phyloP scores from a whole-genome alignment of 2,888 invertebrate species.

The Epirrhoe tristata region DNA sequence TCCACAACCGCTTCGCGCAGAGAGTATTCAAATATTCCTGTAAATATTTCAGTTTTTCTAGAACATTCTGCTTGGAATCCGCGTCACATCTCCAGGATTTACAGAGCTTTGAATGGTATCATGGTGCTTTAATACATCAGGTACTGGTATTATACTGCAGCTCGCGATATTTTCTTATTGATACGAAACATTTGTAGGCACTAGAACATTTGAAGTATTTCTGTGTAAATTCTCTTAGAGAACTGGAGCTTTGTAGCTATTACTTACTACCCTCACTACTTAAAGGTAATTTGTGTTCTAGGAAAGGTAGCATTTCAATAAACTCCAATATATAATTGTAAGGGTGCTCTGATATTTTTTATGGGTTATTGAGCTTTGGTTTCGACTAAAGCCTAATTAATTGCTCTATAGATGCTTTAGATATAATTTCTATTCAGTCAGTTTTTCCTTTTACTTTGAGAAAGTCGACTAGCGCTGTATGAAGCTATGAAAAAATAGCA shows the following conservation, averaged over 20 bases:
- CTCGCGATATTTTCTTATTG: slow-evolving; percentile 10
- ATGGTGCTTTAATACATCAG: slow-evolving; percentile 23
- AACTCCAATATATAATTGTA: too few relatives aligned
- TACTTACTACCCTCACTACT: too few relatives aligned
- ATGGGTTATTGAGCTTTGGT: too few relatives aligned
- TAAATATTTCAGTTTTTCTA: slow-evolving; percentile 30
- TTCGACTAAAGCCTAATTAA: background rate
- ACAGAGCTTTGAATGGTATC: slow-evolving; percentile 29
- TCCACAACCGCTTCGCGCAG: slow-evolving; percentile 22
- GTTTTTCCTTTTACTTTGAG: background rate
- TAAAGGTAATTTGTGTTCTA: too few relatives aligned
- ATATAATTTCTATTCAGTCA: background rate
- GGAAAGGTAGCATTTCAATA: too few relatives aligned
- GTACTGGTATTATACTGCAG: slow-evolving; percentile 10
- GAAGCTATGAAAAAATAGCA: background rate
- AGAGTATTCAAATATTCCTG: slow-evolving; percentile 23
- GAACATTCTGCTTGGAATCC: slow-evolving; percentile 18
- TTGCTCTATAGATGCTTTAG: background rate
- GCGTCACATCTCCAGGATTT: slow-evolving; percentile 25
- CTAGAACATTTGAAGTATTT: too few relatives aligned
- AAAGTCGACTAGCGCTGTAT: too few relatives aligned
- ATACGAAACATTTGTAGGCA: too few relatives aligned
- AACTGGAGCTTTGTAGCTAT: too few relatives aligned
- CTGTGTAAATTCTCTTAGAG: too few relatives aligned
- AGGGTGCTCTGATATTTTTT: too few relatives aligned